A percentile compares a stretch with the other conserved stretches of the same genome.
Conservation (phyloP, 2,113 vertebrate species). For the Oreochromis aureus region DNA sequence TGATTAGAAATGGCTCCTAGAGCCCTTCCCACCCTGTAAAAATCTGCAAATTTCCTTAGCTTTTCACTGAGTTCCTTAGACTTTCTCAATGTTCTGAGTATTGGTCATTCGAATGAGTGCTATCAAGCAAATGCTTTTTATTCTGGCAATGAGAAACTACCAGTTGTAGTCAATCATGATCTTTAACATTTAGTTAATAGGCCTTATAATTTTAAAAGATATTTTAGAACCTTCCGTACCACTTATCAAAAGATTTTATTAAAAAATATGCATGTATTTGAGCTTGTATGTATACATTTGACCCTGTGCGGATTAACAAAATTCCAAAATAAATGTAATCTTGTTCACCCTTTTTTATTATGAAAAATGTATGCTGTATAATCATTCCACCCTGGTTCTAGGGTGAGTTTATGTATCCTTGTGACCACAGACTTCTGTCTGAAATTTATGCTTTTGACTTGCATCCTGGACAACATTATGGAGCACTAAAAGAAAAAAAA, state of each 20-base stretch:
- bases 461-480: not conserved
- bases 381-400: not conserved
- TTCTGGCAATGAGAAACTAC: not conserved
- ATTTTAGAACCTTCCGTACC: not conserved
- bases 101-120: not conserved
- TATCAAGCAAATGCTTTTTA: not conserved
- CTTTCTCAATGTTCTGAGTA: not conserved
- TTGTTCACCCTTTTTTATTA: not conserved
- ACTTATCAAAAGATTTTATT: not conserved
- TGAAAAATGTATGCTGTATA: not conserved
- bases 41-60: not conserved
- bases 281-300: not conserved
- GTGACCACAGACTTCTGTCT: not conserved
- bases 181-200: not conserved
- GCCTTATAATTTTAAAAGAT: not conserved
- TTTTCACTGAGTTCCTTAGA: not conserved
- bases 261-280: not conserved
- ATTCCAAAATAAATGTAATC: not conserved
- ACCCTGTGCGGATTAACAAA: accelerated
- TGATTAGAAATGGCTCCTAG: not conserved
- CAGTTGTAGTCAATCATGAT: not conserved
- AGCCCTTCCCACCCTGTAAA: not conserved
- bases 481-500: not conserved
- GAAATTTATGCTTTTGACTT: not conserved
- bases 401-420: not conserved